These are phyloP conservation scores for Synanthedon andrenaeformis DNA, from an alignment of 2,888 invertebrate species.

Conservation along the genomic window DNA sequence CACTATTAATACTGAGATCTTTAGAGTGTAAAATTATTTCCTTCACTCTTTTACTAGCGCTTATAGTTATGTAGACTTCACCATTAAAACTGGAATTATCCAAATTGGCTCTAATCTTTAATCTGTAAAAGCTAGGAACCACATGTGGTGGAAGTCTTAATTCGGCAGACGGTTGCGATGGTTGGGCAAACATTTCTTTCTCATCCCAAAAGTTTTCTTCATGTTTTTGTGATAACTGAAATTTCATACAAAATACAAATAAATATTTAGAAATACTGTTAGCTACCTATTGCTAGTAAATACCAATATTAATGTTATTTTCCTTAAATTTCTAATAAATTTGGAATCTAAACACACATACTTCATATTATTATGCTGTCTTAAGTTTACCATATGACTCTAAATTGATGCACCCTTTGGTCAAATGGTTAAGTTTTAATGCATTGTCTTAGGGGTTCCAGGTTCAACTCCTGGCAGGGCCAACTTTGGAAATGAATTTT, in stretches of 20 bases:
- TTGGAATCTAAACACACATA: too few species aligned
- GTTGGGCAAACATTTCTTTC: constrained; percentile 43
- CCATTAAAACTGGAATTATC: constrained; percentile 50
- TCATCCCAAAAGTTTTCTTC: constrained; percentile 54
- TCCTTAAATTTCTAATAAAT: not conserved
- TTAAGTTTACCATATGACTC: too few species aligned
- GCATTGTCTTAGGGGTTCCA: too few species aligned
- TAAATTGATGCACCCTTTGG: too few species aligned
- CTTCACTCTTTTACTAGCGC: constrained; percentile 38
- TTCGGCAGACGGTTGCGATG: constrained; percentile 30
- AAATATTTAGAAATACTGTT: not conserved
- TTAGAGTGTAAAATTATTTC: constrained; percentile 67
- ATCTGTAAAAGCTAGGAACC: constrained; percentile 68
- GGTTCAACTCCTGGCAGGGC: too few species aligned
- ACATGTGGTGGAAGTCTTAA: constrained; percentile 58
- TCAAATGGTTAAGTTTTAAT: too few species aligned
- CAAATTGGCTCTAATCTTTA: constrained; percentile 67
- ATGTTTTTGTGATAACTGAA: constrained; percentile 32
- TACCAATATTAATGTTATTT: not conserved
- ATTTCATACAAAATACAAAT: not conserved
- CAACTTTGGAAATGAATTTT: too few species aligned
- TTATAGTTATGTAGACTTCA: constrained; percentile 59
- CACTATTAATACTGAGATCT: constrained; percentile 41
- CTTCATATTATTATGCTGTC: too few species aligned
- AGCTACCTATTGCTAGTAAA: not conserved